phyloP scores from a whole-genome alignment of 2,888 invertebrate genomes.

The Oithona nana region DNA sequence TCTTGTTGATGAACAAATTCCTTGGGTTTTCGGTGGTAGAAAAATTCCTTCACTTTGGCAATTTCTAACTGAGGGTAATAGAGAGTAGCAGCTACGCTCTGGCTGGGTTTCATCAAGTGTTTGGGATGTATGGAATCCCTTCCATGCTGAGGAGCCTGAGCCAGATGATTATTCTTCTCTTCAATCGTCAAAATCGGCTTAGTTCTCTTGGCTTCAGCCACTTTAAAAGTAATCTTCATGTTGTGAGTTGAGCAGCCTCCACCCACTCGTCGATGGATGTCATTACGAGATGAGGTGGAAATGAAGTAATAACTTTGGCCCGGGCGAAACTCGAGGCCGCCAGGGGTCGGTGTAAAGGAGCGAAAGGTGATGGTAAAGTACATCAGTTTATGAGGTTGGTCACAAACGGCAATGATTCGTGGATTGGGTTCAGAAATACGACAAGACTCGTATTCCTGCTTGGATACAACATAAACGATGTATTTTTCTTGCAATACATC shows the following conservation, averaged over 20 bases:
- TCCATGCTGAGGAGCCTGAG: too few species aligned
- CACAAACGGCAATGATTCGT: conserved; percentile 82
- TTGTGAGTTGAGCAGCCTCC: conserved; percentile 76
- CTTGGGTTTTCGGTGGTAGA: background rate
- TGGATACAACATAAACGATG: conserved; percentile 43
- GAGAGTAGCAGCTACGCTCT: background rate
- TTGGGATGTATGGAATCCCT: too few species aligned
- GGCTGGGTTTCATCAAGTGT: background rate
- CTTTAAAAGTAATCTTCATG: conserved; percentile 88
- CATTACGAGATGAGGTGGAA: conserved; percentile 75
- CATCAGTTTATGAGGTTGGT: conserved; percentile 81
- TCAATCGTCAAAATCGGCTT: background rate
- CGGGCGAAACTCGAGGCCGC: conserved; percentile 77
- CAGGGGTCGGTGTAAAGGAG: conserved; percentile 86
- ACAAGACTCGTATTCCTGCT: conserved; percentile 89
- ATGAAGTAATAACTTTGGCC: conserved; percentile 88
- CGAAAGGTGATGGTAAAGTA: conserved; percentile 90
- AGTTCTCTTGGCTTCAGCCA: conserved; percentile 32
- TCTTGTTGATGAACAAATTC: too few species aligned
- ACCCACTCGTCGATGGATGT: conserved; percentile 72
- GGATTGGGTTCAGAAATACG: conserved; percentile 84
- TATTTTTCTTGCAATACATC: background rate
- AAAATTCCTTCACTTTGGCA: background rate
- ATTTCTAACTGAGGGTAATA: background rate
- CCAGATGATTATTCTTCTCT: background rate